Evolutionary conservation across 2,888 invertebrate genomes (phyloP).

Genomic region (Lypha dubia): DNA sequence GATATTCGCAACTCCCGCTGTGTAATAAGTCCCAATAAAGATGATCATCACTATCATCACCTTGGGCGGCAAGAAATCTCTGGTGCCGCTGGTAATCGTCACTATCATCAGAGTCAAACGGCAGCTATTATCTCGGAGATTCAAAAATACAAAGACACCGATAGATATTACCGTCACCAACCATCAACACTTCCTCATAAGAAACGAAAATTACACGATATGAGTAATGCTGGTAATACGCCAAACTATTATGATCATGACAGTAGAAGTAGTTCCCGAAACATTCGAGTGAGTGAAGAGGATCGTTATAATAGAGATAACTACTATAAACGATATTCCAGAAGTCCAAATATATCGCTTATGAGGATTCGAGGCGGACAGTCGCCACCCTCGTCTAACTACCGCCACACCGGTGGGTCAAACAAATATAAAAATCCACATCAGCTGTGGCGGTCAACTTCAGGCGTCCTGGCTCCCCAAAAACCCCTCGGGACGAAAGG

Average conservation of each 20-base stretch:
- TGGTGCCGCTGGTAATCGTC: slow-evolving; percentile 74
- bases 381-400: too few species aligned
- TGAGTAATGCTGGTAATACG: slow-evolving; percentile 73
- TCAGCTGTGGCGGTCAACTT: too few species aligned
- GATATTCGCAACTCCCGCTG: too few species aligned
- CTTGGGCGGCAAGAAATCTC: slow-evolving; percentile 75
- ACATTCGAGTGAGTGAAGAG: slow-evolving; percentile 75
- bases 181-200: slow-evolving; percentile 81
- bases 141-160: slow-evolving; percentile 78
- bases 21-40: slow-evolving; percentile 77
- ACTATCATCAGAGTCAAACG: slow-evolving; percentile 79
- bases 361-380: too few species aligned
- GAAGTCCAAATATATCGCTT: too few species aligned
- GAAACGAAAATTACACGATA: slow-evolving; percentile 81
- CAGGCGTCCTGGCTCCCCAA: too few species aligned
- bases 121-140: slow-evolving; percentile 74
- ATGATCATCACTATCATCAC: slow-evolving; percentile 74
- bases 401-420: too few species aligned
- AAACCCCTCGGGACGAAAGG: too few species aligned
- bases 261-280: slow-evolving; percentile 72
- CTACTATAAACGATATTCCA: slow-evolving; percentile 79
- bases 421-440: too few species aligned
- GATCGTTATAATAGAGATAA: slow-evolving; percentile 81
- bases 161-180: slow-evolving; percentile 81
- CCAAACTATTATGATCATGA: slow-evolving; percentile 77